These are phyloP conservation scores for Brienomyrus brachyistius DNA, from an alignment of 2,113 vertebrate genomes.

Conservation along the genomic window DNA sequence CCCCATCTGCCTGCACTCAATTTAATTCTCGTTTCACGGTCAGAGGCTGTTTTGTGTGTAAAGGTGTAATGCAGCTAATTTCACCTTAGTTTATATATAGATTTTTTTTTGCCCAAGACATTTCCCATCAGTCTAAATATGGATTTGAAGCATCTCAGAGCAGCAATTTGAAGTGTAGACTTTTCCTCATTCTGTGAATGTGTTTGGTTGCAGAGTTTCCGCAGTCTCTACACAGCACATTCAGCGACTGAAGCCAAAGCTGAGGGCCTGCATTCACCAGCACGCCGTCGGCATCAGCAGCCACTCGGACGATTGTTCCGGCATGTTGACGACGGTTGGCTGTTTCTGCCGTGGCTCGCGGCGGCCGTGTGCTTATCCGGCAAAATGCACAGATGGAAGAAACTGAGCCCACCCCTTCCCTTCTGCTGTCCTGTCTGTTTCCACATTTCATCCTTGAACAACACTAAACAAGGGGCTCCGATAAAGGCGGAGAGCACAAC, in stretches of 20 bases:
- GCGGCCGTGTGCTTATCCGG: neutral
- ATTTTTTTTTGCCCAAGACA: neutral
- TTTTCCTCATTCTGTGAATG: neutral
- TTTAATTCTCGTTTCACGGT: neutral
- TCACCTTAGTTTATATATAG: neutral
- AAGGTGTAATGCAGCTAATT: neutral
- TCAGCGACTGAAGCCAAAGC: neutral
- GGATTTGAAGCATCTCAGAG: neutral
- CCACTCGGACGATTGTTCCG: neutral
- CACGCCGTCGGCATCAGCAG: neutral
- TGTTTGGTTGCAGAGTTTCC: neutral
- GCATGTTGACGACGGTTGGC: neutral
- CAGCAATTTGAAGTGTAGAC: neutral
- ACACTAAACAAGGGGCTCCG: conserved; percentile 21
- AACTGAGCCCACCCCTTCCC: neutral
- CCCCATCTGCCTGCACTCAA: neutral
- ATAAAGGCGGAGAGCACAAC: conserved; percentile 18
- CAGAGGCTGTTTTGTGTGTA: neutral
- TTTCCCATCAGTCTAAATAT: neutral
- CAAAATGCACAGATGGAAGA: neutral
- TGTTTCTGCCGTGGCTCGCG: neutral
- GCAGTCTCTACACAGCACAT: neutral
- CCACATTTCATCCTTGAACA: conserved; percentile 30
- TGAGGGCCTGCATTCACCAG: neutral
- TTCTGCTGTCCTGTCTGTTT: conserved; percentile 24